phyloP scores from a whole-genome alignment of 2,113 vertebrate species.

The Regulus satrapa region DNA sequence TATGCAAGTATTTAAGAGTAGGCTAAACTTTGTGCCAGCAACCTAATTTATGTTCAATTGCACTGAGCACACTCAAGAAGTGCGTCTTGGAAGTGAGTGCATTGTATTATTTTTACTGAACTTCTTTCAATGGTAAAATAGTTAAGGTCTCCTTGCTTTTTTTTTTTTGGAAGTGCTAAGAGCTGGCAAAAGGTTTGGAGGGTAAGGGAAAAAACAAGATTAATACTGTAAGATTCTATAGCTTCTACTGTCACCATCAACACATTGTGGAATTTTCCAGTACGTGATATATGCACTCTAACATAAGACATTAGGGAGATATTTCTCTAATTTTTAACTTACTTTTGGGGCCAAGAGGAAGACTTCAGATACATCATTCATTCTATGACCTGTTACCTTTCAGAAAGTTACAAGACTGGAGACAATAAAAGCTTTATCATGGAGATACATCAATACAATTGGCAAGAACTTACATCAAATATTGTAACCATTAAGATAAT shows the following conservation, averaged over 20 bases:
- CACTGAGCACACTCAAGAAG: neutral
- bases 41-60: neutral
- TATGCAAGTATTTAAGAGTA: neutral
- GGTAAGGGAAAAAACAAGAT: neutral
- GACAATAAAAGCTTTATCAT: neutral
- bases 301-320: neutral
- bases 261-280: neutral
- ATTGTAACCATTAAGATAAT: neutral
- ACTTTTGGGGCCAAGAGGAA: neutral
- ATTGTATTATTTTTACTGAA: neutral
- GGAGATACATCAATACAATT: neutral
- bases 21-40: neutral
- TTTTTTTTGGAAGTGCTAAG: neutral
- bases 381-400: neutral
- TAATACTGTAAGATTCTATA: neutral
- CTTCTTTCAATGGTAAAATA: neutral
- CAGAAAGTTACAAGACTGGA: neutral
- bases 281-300: neutral
- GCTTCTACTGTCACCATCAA: neutral
- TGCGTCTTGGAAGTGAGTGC: neutral
- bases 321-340: neutral
- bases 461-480: neutral
- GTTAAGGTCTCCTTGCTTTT: neutral
- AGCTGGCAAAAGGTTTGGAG: neutral
- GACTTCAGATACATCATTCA: neutral